These are phyloP conservation scores for Frieseomelitta varia DNA, from an alignment of 1,140 invertebrate genomes.

Conservation along the genomic window DNA sequence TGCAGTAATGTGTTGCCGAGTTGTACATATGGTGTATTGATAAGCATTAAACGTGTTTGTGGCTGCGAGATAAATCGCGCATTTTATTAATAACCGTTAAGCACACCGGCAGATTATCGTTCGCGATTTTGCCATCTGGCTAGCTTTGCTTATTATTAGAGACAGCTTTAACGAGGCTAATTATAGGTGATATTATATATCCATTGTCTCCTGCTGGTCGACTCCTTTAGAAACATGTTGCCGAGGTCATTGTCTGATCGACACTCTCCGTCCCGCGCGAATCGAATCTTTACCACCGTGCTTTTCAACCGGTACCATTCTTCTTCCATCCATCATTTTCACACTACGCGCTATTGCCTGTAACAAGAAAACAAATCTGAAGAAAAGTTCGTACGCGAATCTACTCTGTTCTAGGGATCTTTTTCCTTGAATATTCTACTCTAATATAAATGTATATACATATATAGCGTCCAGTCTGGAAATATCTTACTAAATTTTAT, in stretches of 20 bases:
- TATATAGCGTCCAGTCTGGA: too few relatives aligned
- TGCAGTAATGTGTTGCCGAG: conserved; percentile 41
- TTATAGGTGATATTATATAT: conserved; percentile 65
- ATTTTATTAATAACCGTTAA: conserved; percentile 70
- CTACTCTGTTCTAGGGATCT: neutral
- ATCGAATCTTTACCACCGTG: conserved; percentile 9
- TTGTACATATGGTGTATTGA: conserved; percentile 55
- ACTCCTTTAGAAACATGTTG: conserved; percentile 46
- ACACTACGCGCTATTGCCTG: neutral
- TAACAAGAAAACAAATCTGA: neutral
- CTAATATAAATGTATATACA: neutral
- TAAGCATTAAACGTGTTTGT: conserved; percentile 57
- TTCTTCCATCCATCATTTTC: neutral
- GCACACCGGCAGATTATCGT: conserved; percentile 58
- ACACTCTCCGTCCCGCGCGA: conserved; percentile 9
- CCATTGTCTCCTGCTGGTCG: conserved; percentile 58
- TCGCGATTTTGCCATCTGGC: conserved; percentile 55
- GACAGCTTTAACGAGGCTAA: conserved; percentile 57
- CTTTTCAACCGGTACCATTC: neutral
- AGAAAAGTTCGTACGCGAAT: neutral
- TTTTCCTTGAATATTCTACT: neutral
- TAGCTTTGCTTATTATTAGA: conserved; percentile 58
- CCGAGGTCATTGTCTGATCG: conserved; percentile 66
- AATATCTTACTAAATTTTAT: too few relatives aligned
- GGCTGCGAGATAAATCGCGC: conserved; percentile 52